Evolutionary conservation across 2,888 invertebrate species (phyloP).

Genomic region (Quadriops clusia): DNA sequence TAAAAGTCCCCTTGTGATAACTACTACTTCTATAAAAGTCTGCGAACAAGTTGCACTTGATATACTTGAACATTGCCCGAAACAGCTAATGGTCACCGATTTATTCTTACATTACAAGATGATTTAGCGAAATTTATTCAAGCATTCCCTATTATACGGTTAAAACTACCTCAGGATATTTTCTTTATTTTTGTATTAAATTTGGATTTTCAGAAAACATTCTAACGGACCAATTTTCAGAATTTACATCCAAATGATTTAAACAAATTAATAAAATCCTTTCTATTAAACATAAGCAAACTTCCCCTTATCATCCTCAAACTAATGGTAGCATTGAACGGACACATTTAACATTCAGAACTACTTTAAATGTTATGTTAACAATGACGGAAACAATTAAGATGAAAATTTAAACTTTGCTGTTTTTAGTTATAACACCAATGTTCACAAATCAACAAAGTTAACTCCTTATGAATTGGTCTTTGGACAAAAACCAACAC

Average conservation of each 20-base stretch:
- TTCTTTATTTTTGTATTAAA: constrained; percentile 9
- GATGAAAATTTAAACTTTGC: constrained; percentile 13
- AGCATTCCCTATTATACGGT: constrained; percentile 26
- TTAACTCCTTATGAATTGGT: constrained; percentile 14
- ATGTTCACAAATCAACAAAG: constrained; percentile 12
- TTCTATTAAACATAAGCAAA: constrained; percentile 7
- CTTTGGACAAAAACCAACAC: constrained; percentile 11
- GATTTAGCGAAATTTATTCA: constrained; percentile 27
- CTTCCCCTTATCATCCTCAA: constrained; percentile 3
- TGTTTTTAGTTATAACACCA: constrained; percentile 12
- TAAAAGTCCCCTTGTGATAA: constrained; percentile 17
- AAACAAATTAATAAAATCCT: constrained; percentile 11
- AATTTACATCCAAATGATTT: constrained; percentile 11
- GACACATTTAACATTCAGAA: too few relatives aligned
- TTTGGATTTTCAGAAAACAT: constrained; percentile 9
- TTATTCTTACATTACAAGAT: constrained; percentile 28
- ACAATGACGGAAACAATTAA: constrained; percentile 10
- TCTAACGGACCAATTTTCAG: constrained; percentile 8
- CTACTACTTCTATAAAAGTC: constrained; percentile 10
- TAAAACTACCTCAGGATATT: constrained; percentile 20
- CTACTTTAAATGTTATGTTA: constrained; percentile 11
- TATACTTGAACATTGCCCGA: constrained; percentile 24
- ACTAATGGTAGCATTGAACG: too few relatives aligned
- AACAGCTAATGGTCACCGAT: constrained; percentile 24
- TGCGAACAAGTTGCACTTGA: constrained; percentile 24